Percentiles rank a stretch among this genome's conserved stretches.
Conservation (phyloP, 2,113 vertebrate species). For the Grammomys surdaster region DNA sequence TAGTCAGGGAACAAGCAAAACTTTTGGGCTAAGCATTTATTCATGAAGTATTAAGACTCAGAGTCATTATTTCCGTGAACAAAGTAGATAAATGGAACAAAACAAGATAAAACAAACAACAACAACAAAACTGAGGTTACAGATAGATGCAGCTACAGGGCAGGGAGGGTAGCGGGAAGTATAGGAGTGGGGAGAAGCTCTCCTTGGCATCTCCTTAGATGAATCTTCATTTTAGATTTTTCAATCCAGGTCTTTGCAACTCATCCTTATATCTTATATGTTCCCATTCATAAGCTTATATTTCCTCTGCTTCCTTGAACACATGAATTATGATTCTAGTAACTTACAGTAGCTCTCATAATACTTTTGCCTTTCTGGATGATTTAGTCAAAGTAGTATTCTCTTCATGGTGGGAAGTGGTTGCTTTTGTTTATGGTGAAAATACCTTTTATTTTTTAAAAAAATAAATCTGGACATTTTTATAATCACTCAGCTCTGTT, state of each 20-base stretch:
- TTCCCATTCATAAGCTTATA: background rate
- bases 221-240: constrained; percentile 18
- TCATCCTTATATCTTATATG: background rate
- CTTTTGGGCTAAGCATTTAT: too few species aligned
- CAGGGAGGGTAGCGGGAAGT: background rate
- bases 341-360: background rate
- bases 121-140: too few species aligned
- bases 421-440: background rate
- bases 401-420: background rate
- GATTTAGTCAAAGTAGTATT: background rate
- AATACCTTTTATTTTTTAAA: background rate
- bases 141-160: too few species aligned
- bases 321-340: background rate
- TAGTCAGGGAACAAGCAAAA: too few species aligned
- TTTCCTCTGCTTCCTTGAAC: background rate
- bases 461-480: background rate
- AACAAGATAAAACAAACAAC: too few species aligned
- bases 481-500: background rate
- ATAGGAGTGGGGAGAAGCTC: background rate
- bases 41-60: too few species aligned
- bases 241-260: background rate
- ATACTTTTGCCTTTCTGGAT: constrained; percentile 18
- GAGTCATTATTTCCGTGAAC: too few species aligned
- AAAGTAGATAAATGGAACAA: too few species aligned
- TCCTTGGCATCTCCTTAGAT: background rate